Conservation (phyloP, 1,140 invertebrate species). For the Papilio xuthus region DNA sequence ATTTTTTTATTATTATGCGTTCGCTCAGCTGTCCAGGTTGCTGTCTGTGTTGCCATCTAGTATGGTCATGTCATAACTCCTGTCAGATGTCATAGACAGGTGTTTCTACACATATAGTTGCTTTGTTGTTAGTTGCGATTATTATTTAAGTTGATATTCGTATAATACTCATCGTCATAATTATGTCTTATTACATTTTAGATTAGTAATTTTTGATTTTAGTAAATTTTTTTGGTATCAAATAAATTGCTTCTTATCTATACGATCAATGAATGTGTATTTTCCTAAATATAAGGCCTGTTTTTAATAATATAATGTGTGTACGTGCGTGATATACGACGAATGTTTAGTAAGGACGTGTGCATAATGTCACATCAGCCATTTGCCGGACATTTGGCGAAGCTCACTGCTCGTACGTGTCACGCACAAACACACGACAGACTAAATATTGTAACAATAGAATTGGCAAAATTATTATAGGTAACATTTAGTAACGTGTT, state of each 20-base stretch:
- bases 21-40: background rate
- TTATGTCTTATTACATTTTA: too few species aligned
- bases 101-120: background rate
- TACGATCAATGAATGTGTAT: background rate
- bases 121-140: background rate
- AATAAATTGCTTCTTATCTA: background rate
- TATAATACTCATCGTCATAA: too few species aligned
- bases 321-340: background rate
- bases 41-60: background rate
- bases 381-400: conserved; percentile 1
- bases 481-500: background rate
- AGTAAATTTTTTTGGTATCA: too few species aligned
- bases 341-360: background rate
- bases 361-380: background rate
- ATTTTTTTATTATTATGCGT: background rate
- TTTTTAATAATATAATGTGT: background rate
- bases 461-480: background rate
- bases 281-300: background rate
- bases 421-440: background rate
- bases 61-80: background rate
- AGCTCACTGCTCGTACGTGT: background rate
- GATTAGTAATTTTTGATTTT: too few species aligned
- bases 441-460: background rate
- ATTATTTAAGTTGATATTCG: background rate
- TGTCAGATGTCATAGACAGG: background rate